phyloP scores from a whole-genome alignment of 2,797 vertebrate genomes.

The Premnoplex brunnescens region DNA sequence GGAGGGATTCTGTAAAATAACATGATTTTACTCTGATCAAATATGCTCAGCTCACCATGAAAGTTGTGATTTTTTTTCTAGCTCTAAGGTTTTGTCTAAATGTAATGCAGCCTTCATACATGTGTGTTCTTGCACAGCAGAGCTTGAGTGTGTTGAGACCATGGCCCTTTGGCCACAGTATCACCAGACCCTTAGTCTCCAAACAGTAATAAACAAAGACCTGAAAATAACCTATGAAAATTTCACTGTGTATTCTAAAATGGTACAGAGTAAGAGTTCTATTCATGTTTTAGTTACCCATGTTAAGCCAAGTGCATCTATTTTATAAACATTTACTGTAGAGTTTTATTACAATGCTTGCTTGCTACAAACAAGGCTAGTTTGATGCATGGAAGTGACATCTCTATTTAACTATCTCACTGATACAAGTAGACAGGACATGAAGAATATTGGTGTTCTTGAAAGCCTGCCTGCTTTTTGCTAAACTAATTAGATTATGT shows the following conservation, averaged over 20 bases:
- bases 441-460: background rate
- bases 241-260: background rate
- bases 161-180: background rate
- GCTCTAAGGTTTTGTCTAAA: background rate
- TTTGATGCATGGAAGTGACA: background rate
- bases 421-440: background rate
- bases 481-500: background rate
- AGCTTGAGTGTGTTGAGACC: background rate
- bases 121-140: rapidly evolving
- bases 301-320: background rate
- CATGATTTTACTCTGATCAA: background rate
- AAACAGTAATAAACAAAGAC: background rate
- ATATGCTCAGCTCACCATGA: background rate
- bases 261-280: background rate
- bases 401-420: background rate
- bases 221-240: background rate
- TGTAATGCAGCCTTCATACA: background rate
- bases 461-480: background rate
- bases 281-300: background rate
- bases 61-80: background rate
- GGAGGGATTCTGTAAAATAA: background rate
- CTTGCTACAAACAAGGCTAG: background rate
- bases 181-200: background rate
- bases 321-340: background rate
- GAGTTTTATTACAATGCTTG: background rate